Evolutionary conservation across 2,888 invertebrate genomes (phyloP).

Genomic region (Caenorhabditis sulstoni): DNA sequence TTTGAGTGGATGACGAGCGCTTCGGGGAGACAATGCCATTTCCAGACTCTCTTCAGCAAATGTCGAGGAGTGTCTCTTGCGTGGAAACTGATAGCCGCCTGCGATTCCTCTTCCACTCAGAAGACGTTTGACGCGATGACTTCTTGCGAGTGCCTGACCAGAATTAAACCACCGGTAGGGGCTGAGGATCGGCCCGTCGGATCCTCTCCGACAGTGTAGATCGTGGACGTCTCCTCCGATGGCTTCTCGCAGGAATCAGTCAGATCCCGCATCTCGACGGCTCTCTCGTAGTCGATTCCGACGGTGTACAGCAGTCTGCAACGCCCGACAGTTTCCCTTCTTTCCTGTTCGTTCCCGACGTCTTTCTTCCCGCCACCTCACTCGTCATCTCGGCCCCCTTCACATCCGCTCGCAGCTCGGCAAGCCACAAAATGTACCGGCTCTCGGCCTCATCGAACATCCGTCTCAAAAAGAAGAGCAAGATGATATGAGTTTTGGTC

Average conservation of each 20-base stretch:
- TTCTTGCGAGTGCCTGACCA: conserved; percentile 43
- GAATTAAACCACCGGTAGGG: conserved; percentile 45
- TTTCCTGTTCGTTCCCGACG: neutral
- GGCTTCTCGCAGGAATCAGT: conserved; percentile 57
- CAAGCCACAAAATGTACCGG: conserved; percentile 35
- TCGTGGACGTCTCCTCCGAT: conserved; percentile 31
- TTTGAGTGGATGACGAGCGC: conserved; percentile 67
- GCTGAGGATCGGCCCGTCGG: conserved; percentile 53
- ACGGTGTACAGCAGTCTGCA: conserved; percentile 67
- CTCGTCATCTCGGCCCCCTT: conserved; percentile 42
- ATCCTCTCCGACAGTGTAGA: conserved; percentile 66
- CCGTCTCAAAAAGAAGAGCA: conserved; percentile 65
- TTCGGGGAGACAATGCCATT: conserved; percentile 59
- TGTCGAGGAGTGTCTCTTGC: no score
- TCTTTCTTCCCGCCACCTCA: conserved; percentile 10
- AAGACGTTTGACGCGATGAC: conserved; percentile 35
- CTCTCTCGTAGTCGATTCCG: conserved; percentile 66
- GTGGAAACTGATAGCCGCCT: conserved; percentile 46
- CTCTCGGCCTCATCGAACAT: conserved; percentile 52
- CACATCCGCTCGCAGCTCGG: conserved; percentile 42
- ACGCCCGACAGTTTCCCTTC: no score
- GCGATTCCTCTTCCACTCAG: conserved; percentile 53
- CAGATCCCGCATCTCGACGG: conserved; percentile 66
- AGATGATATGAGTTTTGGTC: conserved; percentile 84
- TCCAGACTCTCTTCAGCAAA: no score